A percentile compares a stretch with the other conserved stretches of the same genome.
Evolutionary conservation across 2,113 vertebrate species (phyloP).

Genomic region (Paedocypris sp.): DNA sequence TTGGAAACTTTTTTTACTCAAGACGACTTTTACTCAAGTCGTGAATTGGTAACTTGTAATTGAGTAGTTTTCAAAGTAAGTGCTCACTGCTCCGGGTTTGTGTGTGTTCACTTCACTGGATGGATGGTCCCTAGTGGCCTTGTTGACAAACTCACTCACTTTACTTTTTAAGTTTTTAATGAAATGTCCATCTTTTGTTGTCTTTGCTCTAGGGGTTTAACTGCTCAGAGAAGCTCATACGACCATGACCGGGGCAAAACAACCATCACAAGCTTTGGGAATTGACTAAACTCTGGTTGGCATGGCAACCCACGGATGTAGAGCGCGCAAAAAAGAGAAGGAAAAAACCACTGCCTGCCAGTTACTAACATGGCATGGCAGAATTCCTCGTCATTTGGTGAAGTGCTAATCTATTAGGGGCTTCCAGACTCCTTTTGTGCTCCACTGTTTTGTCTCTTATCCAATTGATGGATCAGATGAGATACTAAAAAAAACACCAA

Average conservation of each 20-base stretch:
- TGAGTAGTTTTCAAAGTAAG: too few relatives aligned
- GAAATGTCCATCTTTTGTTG: slow-evolving; percentile 40
- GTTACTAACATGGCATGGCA: slow-evolving; percentile 45
- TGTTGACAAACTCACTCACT: too few relatives aligned
- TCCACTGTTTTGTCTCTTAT: background rate
- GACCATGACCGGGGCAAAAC: slow-evolving; percentile 34
- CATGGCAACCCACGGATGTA: slow-evolving; percentile 57
- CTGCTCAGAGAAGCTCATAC: slow-evolving; percentile 24
- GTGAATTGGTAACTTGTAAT: too few relatives aligned
- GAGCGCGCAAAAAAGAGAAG: too few relatives aligned
- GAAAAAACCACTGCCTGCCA: slow-evolving; percentile 40
- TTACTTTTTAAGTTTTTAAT: too few relatives aligned
- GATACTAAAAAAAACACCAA: background rate
- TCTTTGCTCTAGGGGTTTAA: slow-evolving; percentile 14
- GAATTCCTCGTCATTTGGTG: slow-evolving; percentile 35
- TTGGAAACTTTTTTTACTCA: too few relatives aligned
- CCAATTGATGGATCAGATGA: background rate
- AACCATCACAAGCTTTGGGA: slow-evolving; percentile 51
- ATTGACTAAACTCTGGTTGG: slow-evolving; percentile 47
- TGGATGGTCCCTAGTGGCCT: too few relatives aligned
- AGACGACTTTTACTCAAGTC: too few relatives aligned
- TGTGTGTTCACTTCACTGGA: too few relatives aligned
- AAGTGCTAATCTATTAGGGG: slow-evolving; percentile 17
- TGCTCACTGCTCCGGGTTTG: too few relatives aligned
- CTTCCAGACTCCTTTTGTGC: background rate